Evolutionary conservation across 2,113 vertebrate species (phyloP), one percentile per base, ranked within the genome.

Genomic region (Charina bottae): DNA sequence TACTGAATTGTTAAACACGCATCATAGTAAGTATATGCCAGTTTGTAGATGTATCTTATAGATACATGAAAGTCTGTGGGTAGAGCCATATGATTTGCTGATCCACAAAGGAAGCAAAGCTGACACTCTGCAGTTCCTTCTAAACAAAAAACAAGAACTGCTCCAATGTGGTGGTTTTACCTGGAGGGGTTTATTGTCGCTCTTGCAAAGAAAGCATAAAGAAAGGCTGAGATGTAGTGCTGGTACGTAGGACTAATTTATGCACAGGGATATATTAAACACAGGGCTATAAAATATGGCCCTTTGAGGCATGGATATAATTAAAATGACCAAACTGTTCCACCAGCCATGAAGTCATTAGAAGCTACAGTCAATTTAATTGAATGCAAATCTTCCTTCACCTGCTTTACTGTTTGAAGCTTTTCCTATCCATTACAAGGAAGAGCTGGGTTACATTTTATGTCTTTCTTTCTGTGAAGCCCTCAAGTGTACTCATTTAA

Each of bases 241-340:
- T 59, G 59, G 72, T 46, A 42, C 6, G 21, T 33, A 84, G 28
- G 54, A 49, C 37, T 87, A 33, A 90, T 87, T 86, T 90, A 78
- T 78, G 9, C 21, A 53, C 49, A 87, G 53, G 88, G 49, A 33
- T 68, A 72, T 37, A 33, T 58, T 90, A 68, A 90, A 15, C 23
- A 33, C 26, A 28, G 5, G 11, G 8, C n/a, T 55, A 83, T 90
- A 87, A 90, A 89, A 68, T 59, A 21, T 58, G n/a, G 37, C 21
- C 78, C 54, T 87, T 59, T 37, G 83, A 53, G 90, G 60, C 49
- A 72, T 62, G 84, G 59, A 46, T 87, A 87, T 91, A 91, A 91
- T 91, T 91, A 91, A 68, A 91, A 85, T 86, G 59, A 72, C 84
- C 90, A 91, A 68, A 91, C 49, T 28, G n/a, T 91, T 87, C 53